These are phyloP conservation scores for Pantherophis guttatus DNA, from an alignment of 2,113 vertebrate species.

Conservation along the genomic window DNA sequence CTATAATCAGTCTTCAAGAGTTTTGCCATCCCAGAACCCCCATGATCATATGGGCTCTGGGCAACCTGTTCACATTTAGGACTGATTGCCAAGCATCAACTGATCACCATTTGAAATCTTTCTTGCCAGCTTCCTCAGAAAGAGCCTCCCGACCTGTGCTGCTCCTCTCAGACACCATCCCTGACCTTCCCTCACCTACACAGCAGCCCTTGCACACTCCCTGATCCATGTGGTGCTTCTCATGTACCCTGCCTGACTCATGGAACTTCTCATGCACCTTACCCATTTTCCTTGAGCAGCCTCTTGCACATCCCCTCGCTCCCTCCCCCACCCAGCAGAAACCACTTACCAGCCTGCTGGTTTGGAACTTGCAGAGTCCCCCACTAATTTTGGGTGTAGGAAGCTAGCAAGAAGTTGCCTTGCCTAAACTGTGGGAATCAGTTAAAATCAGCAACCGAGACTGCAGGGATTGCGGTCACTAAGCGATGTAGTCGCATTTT, in stretches of 20 bases:
- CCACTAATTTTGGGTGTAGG: not conserved
- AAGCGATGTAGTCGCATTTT: not conserved
- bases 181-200: not conserved
- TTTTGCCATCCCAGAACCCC: not conserved
- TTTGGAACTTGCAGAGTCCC: not conserved
- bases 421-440: not conserved
- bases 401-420: not conserved
- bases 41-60: not conserved
- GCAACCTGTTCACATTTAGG: not conserved
- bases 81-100: not conserved
- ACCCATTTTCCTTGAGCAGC: not conserved
- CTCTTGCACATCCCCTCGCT: not conserved
- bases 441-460: not conserved
- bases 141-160: not conserved
- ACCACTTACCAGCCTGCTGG: not conserved
- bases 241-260: not conserved
- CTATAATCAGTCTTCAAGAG: not conserved
- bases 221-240: not conserved
- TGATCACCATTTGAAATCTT: not conserved
- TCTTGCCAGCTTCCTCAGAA: not conserved
- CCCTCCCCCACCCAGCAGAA: not conserved
- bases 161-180: not conserved
- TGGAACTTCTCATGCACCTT: not conserved
- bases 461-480: not conserved
- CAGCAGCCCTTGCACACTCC: not conserved